These are phyloP conservation scores for Poeciliopsis infans DNA, from an alignment of 2,797 vertebrate genomes.

Conservation along the genomic window DNA sequence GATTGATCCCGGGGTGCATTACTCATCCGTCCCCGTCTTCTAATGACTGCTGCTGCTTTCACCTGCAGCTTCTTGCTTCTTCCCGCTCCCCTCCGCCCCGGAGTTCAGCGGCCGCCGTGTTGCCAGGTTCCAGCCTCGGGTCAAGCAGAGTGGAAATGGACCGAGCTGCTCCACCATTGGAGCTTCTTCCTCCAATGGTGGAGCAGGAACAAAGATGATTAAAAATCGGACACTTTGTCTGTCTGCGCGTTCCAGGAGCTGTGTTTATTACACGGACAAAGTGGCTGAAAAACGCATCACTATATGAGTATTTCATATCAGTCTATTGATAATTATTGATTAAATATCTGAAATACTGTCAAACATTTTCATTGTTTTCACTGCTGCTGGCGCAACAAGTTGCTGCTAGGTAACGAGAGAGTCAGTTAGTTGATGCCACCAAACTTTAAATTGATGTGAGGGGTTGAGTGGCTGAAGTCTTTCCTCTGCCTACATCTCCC, in stretches of 20 bases:
- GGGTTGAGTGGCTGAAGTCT: too few species aligned
- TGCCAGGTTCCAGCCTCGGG: constrained; percentile 46
- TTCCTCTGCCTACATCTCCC: too few species aligned
- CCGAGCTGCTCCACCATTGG: constrained; percentile 43
- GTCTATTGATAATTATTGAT: too few species aligned
- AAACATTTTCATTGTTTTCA: too few species aligned
- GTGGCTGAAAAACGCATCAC: too few species aligned
- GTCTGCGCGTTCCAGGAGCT: constrained; percentile 24
- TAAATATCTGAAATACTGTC: too few species aligned
- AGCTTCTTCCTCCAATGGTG: constrained; percentile 29
- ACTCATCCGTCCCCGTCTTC: constrained; percentile 72
- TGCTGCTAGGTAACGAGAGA: too few species aligned
- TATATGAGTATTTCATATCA: too few species aligned
- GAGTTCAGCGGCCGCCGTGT: constrained; percentile 56
- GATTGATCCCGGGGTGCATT: constrained; percentile 71
- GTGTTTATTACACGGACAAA: constrained; percentile 28
- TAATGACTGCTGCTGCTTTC: constrained; percentile 46
- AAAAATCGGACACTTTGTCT: constrained; percentile 49
- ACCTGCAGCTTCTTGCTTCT: constrained; percentile 39
- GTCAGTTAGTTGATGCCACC: too few species aligned
- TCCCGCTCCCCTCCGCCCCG: constrained; percentile 20
- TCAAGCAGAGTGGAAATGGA: constrained; percentile 66
- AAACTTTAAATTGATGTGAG: too few species aligned
- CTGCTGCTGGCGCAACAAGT: too few species aligned
- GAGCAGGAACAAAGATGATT: constrained; percentile 52